These are phyloP conservation scores for Medauroidea extradentata DNA, from an alignment of 1,140 invertebrate genomes.

Conservation along the genomic window DNA sequence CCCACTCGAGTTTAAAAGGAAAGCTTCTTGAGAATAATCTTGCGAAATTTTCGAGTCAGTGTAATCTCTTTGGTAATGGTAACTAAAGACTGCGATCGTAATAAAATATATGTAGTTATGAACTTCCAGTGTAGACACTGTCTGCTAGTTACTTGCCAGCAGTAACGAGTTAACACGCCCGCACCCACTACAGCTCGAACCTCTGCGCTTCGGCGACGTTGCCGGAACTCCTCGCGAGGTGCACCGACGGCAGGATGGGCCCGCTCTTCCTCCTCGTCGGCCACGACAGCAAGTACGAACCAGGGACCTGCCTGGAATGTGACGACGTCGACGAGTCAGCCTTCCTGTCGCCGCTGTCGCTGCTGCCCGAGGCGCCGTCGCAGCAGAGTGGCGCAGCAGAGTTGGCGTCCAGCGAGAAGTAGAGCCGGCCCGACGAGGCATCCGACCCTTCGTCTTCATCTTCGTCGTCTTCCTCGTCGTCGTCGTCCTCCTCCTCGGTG, in stretches of 20 bases:
- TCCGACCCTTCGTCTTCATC: not conserved
- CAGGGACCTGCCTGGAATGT: not conserved
- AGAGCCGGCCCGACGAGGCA: slow-evolving; percentile 4
- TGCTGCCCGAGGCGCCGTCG: not conserved
- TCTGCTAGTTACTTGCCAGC: too few relatives aligned
- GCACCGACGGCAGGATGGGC: not conserved
- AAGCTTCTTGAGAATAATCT: too few relatives aligned
- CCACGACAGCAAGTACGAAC: slow-evolving; percentile 5
- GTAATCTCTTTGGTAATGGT: too few relatives aligned
- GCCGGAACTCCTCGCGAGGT: slow-evolving; percentile 3
- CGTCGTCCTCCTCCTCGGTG: not conserved
- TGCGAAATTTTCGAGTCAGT: too few relatives aligned
- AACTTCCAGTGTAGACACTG: too few relatives aligned
- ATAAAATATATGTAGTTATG: too few relatives aligned
- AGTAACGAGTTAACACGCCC: too few relatives aligned
- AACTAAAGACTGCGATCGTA: too few relatives aligned
- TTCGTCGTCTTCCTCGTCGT: slow-evolving; percentile 2
- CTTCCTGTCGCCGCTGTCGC: slow-evolving; percentile 19
- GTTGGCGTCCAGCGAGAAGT: slow-evolving; percentile 7
- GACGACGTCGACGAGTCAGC: slow-evolving; percentile 19
- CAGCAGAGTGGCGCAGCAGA: not conserved
- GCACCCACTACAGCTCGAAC: slow-evolving; percentile 7
- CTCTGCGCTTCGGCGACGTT: not conserved
- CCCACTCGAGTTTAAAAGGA: too few relatives aligned
- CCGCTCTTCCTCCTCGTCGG: slow-evolving; percentile 6